These are phyloP conservation scores for Molossus molossus DNA, from an alignment of 2,797 vertebrate genomes.

Conservation along the genomic window DNA sequence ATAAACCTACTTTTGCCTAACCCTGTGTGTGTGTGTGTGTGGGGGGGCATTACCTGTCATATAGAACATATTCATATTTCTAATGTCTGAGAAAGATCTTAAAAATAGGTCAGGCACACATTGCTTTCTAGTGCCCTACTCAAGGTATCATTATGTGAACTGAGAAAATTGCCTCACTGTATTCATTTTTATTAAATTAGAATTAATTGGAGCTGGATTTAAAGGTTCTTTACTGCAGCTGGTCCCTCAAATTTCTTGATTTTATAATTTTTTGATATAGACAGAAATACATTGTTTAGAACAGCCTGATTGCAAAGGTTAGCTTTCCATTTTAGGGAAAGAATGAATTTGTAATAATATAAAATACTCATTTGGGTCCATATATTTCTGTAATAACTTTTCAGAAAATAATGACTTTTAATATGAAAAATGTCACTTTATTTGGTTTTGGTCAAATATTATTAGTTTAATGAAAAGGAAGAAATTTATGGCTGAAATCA, in stretches of 20 bases:
- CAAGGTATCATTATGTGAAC: background rate
- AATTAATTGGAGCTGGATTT: background rate
- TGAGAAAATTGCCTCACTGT: background rate
- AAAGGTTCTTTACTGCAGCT: background rate
- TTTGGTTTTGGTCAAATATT: conserved; percentile 37
- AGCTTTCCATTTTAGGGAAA: background rate
- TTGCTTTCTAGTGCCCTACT: background rate
- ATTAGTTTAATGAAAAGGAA: conserved; percentile 12
- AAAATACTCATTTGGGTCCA: background rate
- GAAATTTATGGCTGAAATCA: background rate
- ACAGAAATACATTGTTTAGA: background rate
- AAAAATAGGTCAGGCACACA: background rate
- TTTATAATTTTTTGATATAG: background rate
- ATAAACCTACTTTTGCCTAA: too few species aligned
- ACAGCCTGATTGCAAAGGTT: background rate
- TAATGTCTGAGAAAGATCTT: background rate
- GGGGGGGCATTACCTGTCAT: background rate
- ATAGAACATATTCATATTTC: background rate
- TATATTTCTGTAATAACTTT: conserved; percentile 17
- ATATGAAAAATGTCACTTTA: background rate
- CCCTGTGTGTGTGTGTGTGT: too few species aligned
- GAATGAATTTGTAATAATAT: background rate
- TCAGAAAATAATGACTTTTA: background rate
- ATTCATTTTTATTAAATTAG: conserved; percentile 19
- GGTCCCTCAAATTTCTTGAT: background rate